These are phyloP conservation scores for Drosophila asahinai DNA, from an alignment of 1,140 invertebrate species.

Conservation along the genomic window DNA sequence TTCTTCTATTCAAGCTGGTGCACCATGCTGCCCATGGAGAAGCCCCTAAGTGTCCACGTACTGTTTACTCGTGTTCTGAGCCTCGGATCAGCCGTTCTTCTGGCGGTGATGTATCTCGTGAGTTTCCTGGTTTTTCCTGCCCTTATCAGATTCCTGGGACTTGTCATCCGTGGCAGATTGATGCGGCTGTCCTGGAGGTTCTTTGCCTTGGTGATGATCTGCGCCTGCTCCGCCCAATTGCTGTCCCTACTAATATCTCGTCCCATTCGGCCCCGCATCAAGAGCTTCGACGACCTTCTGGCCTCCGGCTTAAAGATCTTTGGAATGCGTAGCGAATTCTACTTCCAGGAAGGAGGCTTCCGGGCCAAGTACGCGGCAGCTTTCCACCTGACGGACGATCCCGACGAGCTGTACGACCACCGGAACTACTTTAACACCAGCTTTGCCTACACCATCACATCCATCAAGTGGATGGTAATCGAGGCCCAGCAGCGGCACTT, in stretches of 20 bases:
- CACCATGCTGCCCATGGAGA: slow-evolving; percentile 57
- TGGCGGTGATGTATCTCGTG: slow-evolving; percentile 2
- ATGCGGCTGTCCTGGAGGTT: slow-evolving; percentile 9
- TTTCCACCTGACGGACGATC: slow-evolving; percentile 46
- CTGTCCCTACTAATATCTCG: slow-evolving; percentile 30
- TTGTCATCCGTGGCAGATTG: neutral
- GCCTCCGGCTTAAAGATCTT: slow-evolving; percentile 53
- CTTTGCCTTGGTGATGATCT: slow-evolving; percentile 13
- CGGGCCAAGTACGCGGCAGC: slow-evolving; percentile 58
- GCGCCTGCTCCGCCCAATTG: slow-evolving; percentile 46
- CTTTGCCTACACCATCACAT: slow-evolving; percentile 62
- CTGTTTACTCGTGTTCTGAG: slow-evolving; percentile 32
- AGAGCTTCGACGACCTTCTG: slow-evolving; percentile 54
- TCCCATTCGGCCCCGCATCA: slow-evolving; percentile 20
- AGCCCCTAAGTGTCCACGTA: neutral
- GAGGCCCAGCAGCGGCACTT: slow-evolving; percentile 54
- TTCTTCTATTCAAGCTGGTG: slow-evolving; percentile 44
- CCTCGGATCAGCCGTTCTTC: neutral
- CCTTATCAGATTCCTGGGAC: neutral
- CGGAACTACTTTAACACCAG: slow-evolving; percentile 61
- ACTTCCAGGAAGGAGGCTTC: slow-evolving; percentile 30
- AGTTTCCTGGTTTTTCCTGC: neutral
- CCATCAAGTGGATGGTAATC: slow-evolving; percentile 48
- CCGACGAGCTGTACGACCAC: slow-evolving; percentile 20
- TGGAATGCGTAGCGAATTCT: slow-evolving; percentile 45